These are phyloP conservation scores for Rhopalosiphum maidis DNA, from an alignment of 1,140 invertebrate genomes.

Conservation along the genomic window DNA sequence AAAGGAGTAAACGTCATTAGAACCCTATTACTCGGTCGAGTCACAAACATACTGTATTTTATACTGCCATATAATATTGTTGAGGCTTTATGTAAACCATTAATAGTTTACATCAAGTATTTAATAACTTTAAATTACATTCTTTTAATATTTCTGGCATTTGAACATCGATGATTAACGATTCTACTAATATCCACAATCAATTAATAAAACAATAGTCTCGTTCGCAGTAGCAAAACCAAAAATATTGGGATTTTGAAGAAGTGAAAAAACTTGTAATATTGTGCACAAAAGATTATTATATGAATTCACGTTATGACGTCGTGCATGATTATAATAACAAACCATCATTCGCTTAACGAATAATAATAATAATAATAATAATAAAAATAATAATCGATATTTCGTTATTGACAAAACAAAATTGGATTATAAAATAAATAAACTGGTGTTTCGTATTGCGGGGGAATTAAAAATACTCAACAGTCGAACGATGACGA, in stretches of 20 bases:
- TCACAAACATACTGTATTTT: not conserved
- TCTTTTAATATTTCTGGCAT: not conserved
- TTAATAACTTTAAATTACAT: not conserved
- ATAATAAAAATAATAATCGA: not conserved
- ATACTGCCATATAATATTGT: not conserved
- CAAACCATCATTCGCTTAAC: not conserved
- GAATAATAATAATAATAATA: not conserved
- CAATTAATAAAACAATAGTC: not conserved
- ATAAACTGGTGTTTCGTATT: not conserved
- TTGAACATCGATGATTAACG: not conserved
- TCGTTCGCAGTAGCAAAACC: not conserved
- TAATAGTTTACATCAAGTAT: not conserved
- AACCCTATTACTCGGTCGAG: not conserved
- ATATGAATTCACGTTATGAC: not conserved
- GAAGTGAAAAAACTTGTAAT: not conserved
- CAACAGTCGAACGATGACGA: not conserved
- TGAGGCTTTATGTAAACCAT: not conserved
- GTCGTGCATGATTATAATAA: not conserved
- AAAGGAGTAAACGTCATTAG: constrained; percentile 10
- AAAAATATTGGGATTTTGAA: not conserved
- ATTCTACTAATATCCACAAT: not conserved
- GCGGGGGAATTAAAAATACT: not conserved
- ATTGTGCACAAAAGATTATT: not conserved
- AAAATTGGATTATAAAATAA: constrained; percentile 3
- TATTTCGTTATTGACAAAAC: not conserved